Evolutionary conservation across 2,888 invertebrate species (phyloP).

Genomic region (Ferrisia virgata): DNA sequence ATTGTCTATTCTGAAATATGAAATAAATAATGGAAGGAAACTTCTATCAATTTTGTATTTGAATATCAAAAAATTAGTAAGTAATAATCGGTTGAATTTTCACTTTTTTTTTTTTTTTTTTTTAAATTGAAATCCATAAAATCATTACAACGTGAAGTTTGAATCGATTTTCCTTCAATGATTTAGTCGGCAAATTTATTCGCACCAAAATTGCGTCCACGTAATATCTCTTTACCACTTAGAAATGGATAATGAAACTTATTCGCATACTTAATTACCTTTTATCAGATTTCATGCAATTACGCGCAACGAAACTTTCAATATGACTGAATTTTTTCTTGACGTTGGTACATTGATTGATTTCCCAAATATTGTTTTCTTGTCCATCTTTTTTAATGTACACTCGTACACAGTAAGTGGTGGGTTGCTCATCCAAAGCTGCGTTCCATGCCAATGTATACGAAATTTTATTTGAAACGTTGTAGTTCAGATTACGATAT

Average conservation of each 20-base stretch:
- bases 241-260: too few species aligned
- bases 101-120: too few species aligned
- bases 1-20: not conserved
- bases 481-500: conserved; percentile 53
- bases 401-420: not conserved
- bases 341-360: not conserved
- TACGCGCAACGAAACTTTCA: not conserved
- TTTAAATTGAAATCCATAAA: too few species aligned
- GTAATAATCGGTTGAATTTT: too few species aligned
- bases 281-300: not conserved
- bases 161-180: too few species aligned
- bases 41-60: too few species aligned
- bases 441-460: not conserved
- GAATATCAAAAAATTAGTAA: too few species aligned
- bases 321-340: not conserved
- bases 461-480: not conserved
- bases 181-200: not conserved
- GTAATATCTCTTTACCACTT: too few species aligned
- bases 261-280: too few species aligned
- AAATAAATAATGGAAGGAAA: too few species aligned
- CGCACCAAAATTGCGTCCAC: too few species aligned
- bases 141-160: too few species aligned
- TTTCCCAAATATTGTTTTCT: not conserved
- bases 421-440: not conserved
- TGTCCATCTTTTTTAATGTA: not conserved